phyloP scores from a whole-genome alignment of 2,797 vertebrate genomes.

The Anguilla obscura region DNA sequence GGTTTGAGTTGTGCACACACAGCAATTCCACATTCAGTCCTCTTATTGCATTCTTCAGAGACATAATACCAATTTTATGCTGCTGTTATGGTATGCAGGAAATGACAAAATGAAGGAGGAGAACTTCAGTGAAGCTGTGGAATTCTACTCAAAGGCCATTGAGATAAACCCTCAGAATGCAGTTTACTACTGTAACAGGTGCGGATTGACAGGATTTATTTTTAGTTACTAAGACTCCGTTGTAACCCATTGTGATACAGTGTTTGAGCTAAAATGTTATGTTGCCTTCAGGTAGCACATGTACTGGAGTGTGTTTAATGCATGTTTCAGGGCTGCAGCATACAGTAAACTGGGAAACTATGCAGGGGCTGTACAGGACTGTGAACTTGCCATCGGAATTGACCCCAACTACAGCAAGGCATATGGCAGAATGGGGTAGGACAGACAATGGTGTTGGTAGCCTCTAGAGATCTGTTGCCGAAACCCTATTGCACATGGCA shows the following conservation, averaged over 20 bases:
- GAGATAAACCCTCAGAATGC: slow-evolving; percentile 89
- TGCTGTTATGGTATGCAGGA: slow-evolving; percentile 65
- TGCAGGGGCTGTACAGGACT: slow-evolving; percentile 88
- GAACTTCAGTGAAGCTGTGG: slow-evolving; percentile 87
- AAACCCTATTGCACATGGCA: background rate
- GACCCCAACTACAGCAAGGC: slow-evolving; percentile 96
- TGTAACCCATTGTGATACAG: no score
- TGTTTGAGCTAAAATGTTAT: background rate
- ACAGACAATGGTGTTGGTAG: background rate
- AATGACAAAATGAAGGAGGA: slow-evolving; percentile 97
- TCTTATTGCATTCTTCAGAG: background rate
- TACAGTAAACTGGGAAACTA: slow-evolving; percentile 95
- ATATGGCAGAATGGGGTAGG: slow-evolving; percentile 94
- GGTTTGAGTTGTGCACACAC: slow-evolving; percentile 66
- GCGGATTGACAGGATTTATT: background rate
- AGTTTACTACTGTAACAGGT: slow-evolving; percentile 98
- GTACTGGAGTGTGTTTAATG: slow-evolving; percentile 20
- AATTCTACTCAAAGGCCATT: slow-evolving; percentile 91
- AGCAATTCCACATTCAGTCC: background rate
- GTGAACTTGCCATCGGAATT: slow-evolving; percentile 88
- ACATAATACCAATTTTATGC: background rate
- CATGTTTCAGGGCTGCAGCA: slow-evolving; percentile 82
- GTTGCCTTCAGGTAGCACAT: background rate
- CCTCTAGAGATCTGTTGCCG: background rate
- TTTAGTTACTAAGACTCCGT: background rate